phyloP scores from a whole-genome alignment of 64 coral and sea anemone genomes.

The Montipora efflorescens region DNA sequence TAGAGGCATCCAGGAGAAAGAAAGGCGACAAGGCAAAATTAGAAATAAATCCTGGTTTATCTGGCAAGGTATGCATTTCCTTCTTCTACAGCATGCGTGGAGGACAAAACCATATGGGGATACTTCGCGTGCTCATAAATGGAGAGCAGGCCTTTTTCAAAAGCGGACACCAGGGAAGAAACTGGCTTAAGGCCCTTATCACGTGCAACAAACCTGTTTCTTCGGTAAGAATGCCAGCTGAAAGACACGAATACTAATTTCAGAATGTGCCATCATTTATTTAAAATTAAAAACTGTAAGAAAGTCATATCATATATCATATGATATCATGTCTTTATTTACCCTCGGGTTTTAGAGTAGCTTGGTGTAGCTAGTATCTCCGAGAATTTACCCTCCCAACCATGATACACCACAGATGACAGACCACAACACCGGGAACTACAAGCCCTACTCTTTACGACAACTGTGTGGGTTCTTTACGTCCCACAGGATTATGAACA shows the following conservation, averaged over 20 bases:
- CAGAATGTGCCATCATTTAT: no score
- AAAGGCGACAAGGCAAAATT: conserved; percentile 80
- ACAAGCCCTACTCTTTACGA: no score
- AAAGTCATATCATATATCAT: no score
- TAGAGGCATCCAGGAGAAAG: conserved; percentile 70
- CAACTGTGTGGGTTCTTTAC: no score
- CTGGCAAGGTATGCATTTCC: conserved; percentile 1
- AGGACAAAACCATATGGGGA: conserved; percentile 3
- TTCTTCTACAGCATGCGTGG: conserved; percentile 38
- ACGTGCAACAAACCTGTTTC: background rate
- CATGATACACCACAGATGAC: no score
- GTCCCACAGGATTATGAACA: no score
- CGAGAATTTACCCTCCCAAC: no score
- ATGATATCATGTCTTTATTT: no score
- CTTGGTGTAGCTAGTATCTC: no score
- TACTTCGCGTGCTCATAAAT: conserved; percentile 30
- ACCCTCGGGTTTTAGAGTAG: no score
- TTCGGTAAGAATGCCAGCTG: background rate
- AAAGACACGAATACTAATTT: no score
- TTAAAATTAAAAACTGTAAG: background rate
- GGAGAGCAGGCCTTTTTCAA: conserved; percentile 3
- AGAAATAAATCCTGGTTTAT: background rate
- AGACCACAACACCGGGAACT: no score
- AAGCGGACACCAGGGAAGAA: conserved; percentile 23
- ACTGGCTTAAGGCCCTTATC: background rate